A percentile compares a stretch with the other conserved stretches of the same genome.
Conservation (phyloP, 2,113 vertebrate genomes). For the Mixornis gularis region DNA sequence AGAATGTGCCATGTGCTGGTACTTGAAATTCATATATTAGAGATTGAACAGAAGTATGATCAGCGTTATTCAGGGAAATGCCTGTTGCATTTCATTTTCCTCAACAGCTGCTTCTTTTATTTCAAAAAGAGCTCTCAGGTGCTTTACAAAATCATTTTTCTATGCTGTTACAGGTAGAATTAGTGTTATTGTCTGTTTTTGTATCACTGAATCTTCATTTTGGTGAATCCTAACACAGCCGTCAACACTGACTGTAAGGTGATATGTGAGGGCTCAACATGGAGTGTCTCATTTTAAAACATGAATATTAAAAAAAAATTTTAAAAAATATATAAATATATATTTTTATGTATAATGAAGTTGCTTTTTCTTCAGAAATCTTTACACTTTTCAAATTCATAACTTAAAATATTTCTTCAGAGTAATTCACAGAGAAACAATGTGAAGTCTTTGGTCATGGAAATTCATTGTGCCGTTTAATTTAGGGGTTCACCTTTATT, state of each 20-base stretch:
- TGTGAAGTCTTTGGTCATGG: neutral
- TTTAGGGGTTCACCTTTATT: neutral
- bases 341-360: neutral
- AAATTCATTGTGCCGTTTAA: neutral
- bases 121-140: neutral
- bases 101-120: neutral
- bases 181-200: conserved; percentile 26
- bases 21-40: neutral
- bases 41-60: neutral
- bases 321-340: too few relatives aligned
- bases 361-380: neutral
- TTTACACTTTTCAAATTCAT: neutral
- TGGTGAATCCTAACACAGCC: conserved; percentile 22
- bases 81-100: neutral
- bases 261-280: neutral
- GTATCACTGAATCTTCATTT: conserved; percentile 22
- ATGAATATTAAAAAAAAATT: neutral
- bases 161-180: neutral
- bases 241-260: conserved; percentile 37
- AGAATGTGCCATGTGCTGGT: neutral
- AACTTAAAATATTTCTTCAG: neutral
- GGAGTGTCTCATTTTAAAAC: neutral
- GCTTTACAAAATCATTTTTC: neutral
- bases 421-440: neutral
- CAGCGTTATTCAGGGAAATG: neutral